These are phyloP conservation scores for Macroglossus sobrinus DNA, from an alignment of 2,113 vertebrate species.

Conservation along the genomic window DNA sequence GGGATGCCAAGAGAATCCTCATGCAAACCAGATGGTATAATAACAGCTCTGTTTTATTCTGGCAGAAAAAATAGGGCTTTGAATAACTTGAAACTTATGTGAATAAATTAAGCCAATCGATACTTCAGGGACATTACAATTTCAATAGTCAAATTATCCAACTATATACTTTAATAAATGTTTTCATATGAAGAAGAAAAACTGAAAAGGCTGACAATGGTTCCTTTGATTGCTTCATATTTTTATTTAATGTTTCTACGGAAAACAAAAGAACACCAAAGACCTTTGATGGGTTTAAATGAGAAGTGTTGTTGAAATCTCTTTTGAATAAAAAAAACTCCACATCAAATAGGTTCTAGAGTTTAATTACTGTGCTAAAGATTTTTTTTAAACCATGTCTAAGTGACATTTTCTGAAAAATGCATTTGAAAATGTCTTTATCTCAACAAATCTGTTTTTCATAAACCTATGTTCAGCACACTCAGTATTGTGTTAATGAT, in stretches of 20 bases:
- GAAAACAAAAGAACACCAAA: conserved; percentile 45
- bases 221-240: conserved; percentile 11
- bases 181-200: conserved; percentile 54
- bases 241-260: conserved; percentile 44
- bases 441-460: not conserved
- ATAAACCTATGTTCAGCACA: not conserved
- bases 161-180: conserved; percentile 44
- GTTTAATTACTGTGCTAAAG: conserved; percentile 50
- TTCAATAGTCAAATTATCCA: conserved; percentile 20
- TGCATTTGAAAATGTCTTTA: conserved; percentile 39
- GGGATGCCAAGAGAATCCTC: conserved; percentile 63
- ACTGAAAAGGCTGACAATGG: conserved; percentile 31
- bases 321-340: conserved; percentile 64
- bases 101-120: conserved; percentile 51
- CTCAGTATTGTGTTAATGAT: conserved; percentile 22
- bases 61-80: conserved; percentile 13
- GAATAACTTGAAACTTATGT: conserved; percentile 61
- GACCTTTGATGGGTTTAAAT: conserved; percentile 5
- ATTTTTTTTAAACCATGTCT: not conserved
- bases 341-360: conserved; percentile 39
- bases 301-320: conserved; percentile 59
- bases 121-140: conserved; percentile 50
- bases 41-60: conserved; percentile 44
- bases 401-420: conserved; percentile 27
- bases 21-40: conserved; percentile 74